These are phyloP conservation scores for Phthorimaea operculella DNA, from an alignment of 1,140 invertebrate genomes.

Conservation along the genomic window DNA sequence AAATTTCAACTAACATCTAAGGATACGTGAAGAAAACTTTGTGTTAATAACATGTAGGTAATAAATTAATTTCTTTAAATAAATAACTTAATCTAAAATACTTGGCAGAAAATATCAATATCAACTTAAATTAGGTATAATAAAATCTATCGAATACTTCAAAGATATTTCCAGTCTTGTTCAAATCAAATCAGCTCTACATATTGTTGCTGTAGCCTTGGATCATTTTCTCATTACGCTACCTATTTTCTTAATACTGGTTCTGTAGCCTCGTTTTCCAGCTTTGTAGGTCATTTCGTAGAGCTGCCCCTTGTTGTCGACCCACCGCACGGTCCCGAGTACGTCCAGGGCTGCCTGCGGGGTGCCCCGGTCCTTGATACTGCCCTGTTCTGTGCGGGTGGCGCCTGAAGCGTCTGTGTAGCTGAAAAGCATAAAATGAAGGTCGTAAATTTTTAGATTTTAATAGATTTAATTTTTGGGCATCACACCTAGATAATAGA, in stretches of 20 bases:
- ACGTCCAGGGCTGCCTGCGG: conserved; percentile 71
- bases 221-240: not conserved
- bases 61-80: too few relatives aligned
- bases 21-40: too few relatives aligned
- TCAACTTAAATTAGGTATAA: too few relatives aligned
- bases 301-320: conserved; percentile 74
- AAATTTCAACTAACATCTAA: too few relatives aligned
- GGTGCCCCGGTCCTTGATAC: conserved; percentile 58
- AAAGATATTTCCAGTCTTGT: not conserved
- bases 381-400: conserved; percentile 52
- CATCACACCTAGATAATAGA: too few relatives aligned
- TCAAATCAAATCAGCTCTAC: not conserved
- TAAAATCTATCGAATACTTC: too few relatives aligned
- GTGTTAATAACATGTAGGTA: too few relatives aligned
- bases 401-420: conserved; percentile 60
- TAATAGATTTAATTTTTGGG: too few relatives aligned
- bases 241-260: conserved; percentile 48
- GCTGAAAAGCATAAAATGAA: conserved; percentile 40
- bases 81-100: too few relatives aligned
- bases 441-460: not conserved
- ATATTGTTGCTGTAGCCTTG: not conserved
- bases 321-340: conserved; percentile 71
- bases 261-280: conserved; percentile 66
- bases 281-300: conserved; percentile 76
- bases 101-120: too few relatives aligned